These are phyloP conservation scores for Macrosteles quadrilineatus DNA, from an alignment of 1,140 invertebrate species.

Conservation along the genomic window DNA sequence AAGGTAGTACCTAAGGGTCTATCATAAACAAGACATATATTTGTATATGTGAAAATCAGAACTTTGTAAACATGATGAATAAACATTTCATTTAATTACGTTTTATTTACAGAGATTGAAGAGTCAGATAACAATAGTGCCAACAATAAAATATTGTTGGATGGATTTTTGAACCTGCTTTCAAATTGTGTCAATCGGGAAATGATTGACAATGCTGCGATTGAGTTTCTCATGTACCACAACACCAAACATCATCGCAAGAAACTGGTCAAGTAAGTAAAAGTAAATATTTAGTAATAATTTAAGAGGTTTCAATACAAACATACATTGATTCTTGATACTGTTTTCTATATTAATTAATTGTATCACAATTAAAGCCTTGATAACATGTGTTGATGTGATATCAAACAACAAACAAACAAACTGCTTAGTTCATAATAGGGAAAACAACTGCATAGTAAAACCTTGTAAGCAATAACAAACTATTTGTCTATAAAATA, in stretches of 20 bases:
- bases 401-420: no score
- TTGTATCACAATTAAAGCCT: background rate
- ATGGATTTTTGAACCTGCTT: slow-evolving; percentile 84
- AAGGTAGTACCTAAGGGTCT: no score
- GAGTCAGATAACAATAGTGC: slow-evolving; percentile 45
- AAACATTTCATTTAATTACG: no score
- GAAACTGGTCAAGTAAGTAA: slow-evolving; percentile 70
- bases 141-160: slow-evolving; percentile 63
- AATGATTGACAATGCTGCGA: slow-evolving; percentile 94
- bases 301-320: background rate
- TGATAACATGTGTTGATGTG: no score
- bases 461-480: no score
- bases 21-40: no score
- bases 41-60: no score
- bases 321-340: background rate
- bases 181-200: slow-evolving; percentile 96
- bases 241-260: slow-evolving; percentile 95
- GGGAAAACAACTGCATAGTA: no score
- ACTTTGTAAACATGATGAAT: no score
- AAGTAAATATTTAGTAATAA: background rate
- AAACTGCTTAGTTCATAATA: no score
- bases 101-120: slow-evolving; percentile 18
- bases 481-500: no score
- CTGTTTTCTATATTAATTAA: background rate
- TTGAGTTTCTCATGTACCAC: slow-evolving; percentile 92